Percentiles rank a stretch among this genome's conserved stretches.
Evolutionary conservation across 2,888 invertebrate species (phyloP).

Genomic region (Endomychus coccineus): DNA sequence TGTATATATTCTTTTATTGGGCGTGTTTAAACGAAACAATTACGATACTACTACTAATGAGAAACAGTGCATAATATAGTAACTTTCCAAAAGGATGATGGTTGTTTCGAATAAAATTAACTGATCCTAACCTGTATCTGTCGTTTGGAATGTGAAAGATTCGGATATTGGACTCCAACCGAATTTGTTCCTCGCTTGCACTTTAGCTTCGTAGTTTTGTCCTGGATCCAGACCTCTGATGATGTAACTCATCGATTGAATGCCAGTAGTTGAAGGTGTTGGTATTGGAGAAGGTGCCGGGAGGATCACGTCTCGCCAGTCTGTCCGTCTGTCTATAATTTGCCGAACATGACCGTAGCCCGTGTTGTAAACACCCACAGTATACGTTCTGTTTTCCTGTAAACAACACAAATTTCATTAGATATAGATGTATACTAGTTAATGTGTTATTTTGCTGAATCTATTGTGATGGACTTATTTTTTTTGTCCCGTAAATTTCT

Average conservation of each 20-base stretch:
- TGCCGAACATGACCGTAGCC: slow-evolving; percentile 36
- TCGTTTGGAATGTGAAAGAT: slow-evolving; percentile 56
- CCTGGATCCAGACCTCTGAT: slow-evolving; percentile 58
- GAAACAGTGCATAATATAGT: too few species aligned
- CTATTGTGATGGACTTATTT: too few species aligned
- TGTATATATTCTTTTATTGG: too few species aligned
- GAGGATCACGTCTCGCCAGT: slow-evolving; percentile 53
- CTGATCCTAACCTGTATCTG: slow-evolving; percentile 49
- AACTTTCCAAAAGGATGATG: too few species aligned
- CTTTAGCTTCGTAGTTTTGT: slow-evolving; percentile 59
- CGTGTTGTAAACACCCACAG: slow-evolving; percentile 31
- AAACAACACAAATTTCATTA: too few species aligned
- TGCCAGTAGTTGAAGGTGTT: slow-evolving; percentile 38
- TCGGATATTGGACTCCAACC: slow-evolving; percentile 60
- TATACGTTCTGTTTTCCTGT: slow-evolving; percentile 38
- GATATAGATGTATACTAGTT: too few species aligned
- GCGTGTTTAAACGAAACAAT: too few species aligned
- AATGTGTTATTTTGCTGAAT: too few species aligned
- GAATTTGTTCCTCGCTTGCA: slow-evolving; percentile 58
- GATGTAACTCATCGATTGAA: slow-evolving; percentile 59
- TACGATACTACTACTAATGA: too few species aligned
- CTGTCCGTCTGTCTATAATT: slow-evolving; percentile 43
- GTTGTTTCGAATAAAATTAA: too few species aligned
- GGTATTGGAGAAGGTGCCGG: slow-evolving; percentile 44
- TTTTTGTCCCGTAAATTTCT: too few species aligned